Base-by-base conservation (phyloP, 2,797 vertebrate species). In the Margarornis squamiger region DNA sequence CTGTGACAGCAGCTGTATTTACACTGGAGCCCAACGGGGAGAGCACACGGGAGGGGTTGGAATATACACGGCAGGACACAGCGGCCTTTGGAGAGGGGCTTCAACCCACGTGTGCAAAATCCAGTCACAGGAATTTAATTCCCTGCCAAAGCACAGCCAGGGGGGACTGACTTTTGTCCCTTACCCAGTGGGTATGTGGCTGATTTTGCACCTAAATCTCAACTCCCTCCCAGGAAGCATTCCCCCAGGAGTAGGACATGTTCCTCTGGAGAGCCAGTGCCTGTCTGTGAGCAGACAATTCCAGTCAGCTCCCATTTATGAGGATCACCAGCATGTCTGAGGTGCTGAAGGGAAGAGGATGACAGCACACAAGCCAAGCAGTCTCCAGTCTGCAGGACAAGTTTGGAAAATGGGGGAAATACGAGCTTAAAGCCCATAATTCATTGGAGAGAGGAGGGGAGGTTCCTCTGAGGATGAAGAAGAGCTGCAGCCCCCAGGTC, bases 1-100 rank as follows among this genome's bases (percentile, higher is more conserved):
- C 89, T 90, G 52, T 67, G 91, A 52, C 61, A 94, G 93, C 93
- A 96, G 95, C 96, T 96, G 90, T 91, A 96, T 95, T 94, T 94
- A 92, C 95, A 86, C 80, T 90, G 52, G 29, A 80, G 79, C 83
- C 91, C 77, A 30, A 88, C 83, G 73, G 49, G 70, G 79, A 90
- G 88, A 58, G 82, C 34, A 17, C 6, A 1, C 77, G 70, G 78
- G 68, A 94, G 73, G 38, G 85, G 58, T 61, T 23, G 66, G 32
- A 27, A 63, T n/a, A 92, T n/a, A 36, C 43, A 71, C 86, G 80
- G 86, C 76, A 49, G 67, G 94, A 94, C 52, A 70, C 57, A 45
- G 32, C 48, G 72, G 61, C 58, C 92, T 78, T 54, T 57, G 75
- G 32, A 84, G 57, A 67, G 55, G 88, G 76, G 34, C 45, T 93